These are phyloP conservation scores for Genyomyrus donnyi DNA, from an alignment of 2,113 vertebrate genomes.

Conservation along the genomic window DNA sequence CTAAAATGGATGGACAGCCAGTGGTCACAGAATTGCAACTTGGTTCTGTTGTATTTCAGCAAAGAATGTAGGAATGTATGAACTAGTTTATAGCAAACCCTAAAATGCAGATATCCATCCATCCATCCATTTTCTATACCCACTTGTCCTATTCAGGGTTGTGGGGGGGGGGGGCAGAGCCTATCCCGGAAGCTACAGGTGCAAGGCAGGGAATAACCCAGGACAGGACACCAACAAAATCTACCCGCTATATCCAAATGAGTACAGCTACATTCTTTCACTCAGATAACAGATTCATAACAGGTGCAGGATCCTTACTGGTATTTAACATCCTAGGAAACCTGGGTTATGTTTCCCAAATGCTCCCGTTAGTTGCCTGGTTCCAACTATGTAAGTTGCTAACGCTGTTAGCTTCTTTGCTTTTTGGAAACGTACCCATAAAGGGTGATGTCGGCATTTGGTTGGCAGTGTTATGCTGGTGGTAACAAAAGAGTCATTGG, in stretches of 20 bases:
- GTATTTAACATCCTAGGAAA: neutral
- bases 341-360: neutral
- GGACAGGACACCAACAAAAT: neutral
- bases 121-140: neutral
- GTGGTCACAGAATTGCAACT: neutral
- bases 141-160: neutral
- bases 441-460: neutral
- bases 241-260: neutral
- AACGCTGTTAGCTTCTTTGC: neutral
- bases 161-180: fast-evolving
- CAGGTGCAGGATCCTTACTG: neutral
- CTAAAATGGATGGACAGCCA: neutral
- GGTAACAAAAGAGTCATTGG: neutral
- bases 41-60: neutral
- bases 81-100: neutral
- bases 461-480: neutral
- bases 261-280: neutral
- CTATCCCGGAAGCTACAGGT: neutral
- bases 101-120: neutral
- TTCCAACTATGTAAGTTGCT: neutral
- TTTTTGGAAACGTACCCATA: neutral
- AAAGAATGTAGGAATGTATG: neutral
- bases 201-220: neutral
- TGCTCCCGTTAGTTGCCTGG: neutral
- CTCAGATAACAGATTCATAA: neutral